Evolutionary conservation across 1,140 invertebrate species (phyloP).

Genomic region (Pogonomyrmex barbatus): DNA sequence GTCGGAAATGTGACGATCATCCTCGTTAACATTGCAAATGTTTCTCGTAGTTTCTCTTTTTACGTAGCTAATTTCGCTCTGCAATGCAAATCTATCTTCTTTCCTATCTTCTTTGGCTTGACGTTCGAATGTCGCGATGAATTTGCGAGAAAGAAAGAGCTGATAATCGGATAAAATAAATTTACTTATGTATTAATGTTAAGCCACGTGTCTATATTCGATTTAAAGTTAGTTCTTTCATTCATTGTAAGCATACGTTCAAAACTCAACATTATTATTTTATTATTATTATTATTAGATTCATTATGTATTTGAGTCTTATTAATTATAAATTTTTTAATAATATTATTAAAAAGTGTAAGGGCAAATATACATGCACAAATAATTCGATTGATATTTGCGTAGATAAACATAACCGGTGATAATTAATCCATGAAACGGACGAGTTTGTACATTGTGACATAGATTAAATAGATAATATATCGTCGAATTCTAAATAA

Average conservation of each 20-base stretch:
- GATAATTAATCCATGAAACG: constrained; percentile 35
- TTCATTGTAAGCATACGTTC: background rate
- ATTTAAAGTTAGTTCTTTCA: constrained; percentile 13
- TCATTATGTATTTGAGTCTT: background rate
- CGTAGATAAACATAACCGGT: background rate
- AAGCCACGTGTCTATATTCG: background rate
- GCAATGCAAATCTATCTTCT: constrained; percentile 75
- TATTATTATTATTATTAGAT: background rate
- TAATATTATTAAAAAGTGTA: constrained; percentile 18
- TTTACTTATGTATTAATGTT: background rate
- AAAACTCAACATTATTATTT: background rate
- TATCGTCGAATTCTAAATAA: constrained; percentile 12
- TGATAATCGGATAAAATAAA: background rate
- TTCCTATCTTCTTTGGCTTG: constrained; percentile 5
- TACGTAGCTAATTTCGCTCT: constrained; percentile 74
- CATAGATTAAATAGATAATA: constrained; percentile 36
- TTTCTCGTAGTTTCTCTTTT: constrained; percentile 63
- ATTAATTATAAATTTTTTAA: background rate
- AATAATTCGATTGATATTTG: constrained; percentile 26
- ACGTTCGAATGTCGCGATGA: constrained; percentile 3
- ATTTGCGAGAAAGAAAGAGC: constrained; percentile 27
- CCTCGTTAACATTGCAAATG: constrained; percentile 79
- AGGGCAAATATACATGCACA: background rate
- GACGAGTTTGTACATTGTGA: background rate
- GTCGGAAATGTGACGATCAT: constrained; percentile 68